Evolutionary conservation across 35 echinoderm and acorn worm species (phyloP), one percentile per base, ranked within the genome.

Genomic region (Apostichopus californicus): DNA sequence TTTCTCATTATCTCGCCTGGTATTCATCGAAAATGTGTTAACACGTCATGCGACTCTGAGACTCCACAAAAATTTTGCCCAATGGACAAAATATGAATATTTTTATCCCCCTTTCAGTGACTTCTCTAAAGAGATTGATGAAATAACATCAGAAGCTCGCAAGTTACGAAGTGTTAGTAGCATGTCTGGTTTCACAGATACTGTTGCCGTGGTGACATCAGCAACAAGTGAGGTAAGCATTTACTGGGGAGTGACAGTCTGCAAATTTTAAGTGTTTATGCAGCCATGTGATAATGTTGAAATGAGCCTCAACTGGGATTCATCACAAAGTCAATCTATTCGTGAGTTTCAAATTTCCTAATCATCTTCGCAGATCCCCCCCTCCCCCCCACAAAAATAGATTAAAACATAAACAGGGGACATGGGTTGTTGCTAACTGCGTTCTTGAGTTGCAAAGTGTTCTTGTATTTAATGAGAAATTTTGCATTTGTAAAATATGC

Each of bases 91-190:
- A 0, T 75, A 75, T 75, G 14, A 13, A 75, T 75, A 75, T 75
- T 75, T 75, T 20, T 18, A 75, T 75, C 17, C 64, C 64, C 21
- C 15, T 75, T 85, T 15, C 81, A 85, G 81, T 17, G 56, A 85
- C 17, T 58, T 85, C 55, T 61, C 55, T 59, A 85, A 85, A 85
- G 81, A 85, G 54, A 85, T 85, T 59, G 24, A 85, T 85, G 81
- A 85, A 85, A 85, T 85, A 58, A 85, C 81, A 58, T 85, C 81
- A 22, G 81, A 85, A 85, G 81, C 81, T 59, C 81, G 81, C 55
- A 85, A 85, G 81, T 85, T 85, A 85, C 55, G 81, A 20, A 85
- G 81, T 22, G 81, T 85, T 58, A 85, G 81, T 59, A 85, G 81
- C 56, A 85, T 85, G 81, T 85, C 81, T 85, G 81, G 81, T 85